These are phyloP conservation scores for Dromiciops gliroides DNA, from an alignment of 2,113 vertebrate species.

Conservation along the genomic window DNA sequence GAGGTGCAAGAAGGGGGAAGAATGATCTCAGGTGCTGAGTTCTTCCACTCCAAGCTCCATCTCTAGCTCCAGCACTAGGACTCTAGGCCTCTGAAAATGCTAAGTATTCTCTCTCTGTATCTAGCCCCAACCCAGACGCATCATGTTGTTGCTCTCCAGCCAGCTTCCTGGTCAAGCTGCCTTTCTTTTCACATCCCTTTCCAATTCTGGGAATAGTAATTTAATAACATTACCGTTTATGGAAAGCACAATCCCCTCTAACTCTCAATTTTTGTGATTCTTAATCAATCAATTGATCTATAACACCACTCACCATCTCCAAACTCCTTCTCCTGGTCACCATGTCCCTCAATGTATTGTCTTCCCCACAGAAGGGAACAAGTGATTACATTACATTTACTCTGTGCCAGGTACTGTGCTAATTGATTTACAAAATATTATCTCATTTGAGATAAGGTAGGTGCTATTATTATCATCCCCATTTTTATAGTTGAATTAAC, in stretches of 20 bases:
- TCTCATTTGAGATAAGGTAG: not conserved
- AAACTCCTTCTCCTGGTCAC: not conserved
- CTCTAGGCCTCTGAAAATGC: not conserved
- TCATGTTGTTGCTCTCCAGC: not conserved
- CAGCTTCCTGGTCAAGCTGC: not conserved
- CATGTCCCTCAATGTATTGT: not conserved
- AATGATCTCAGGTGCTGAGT: not conserved
- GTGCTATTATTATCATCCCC: not conserved
- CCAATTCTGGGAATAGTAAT: not conserved
- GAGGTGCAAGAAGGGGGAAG: not conserved
- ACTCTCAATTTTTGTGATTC: not conserved
- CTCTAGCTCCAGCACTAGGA: not conserved
- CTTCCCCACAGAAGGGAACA: not conserved
- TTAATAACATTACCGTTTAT: not conserved
- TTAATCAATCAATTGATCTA: not conserved
- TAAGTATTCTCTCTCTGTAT: not conserved
- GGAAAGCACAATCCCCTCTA: not conserved
- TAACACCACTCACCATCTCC: not conserved
- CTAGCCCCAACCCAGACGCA: not conserved
- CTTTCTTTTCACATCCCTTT: not conserved
- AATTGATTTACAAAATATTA: not conserved
- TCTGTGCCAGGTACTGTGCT: no score
- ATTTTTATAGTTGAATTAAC: not conserved
- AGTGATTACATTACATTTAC: not conserved
- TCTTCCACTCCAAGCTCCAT: not conserved